Conservation (phyloP, 1,140 invertebrate genomes). For the Orchesella cincta region DNA sequence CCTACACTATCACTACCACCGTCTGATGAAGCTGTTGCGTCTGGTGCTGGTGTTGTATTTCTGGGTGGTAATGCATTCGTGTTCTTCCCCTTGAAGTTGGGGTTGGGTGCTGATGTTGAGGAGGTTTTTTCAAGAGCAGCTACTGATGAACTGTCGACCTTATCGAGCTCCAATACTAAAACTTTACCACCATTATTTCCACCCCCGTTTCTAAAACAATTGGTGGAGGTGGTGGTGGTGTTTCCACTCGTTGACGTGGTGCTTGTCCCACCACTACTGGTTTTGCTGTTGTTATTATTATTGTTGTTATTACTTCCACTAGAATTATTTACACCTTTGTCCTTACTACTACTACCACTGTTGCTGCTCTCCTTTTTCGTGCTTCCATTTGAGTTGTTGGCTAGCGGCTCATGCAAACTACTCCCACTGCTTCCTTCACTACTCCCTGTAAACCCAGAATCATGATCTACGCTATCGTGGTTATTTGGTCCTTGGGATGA, state of each 20-base stretch:
- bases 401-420: neutral
- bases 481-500: neutral
- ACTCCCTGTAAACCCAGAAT: slow-evolving; percentile 49
- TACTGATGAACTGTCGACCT: neutral
- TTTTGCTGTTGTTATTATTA: neutral
- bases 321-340: neutral
- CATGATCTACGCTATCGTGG: slow-evolving; percentile 26
- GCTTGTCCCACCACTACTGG: neutral
- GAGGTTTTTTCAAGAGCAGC: neutral
- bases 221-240: too few relatives aligned
- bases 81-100: neutral
- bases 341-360: neutral
- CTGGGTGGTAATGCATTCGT: neutral
- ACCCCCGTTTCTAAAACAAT: neutral
- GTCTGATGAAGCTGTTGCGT: neutral
- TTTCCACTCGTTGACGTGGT: too few relatives aligned
- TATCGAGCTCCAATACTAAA: neutral
- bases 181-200: neutral
- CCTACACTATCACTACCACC: neutral
- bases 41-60: neutral
- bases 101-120: neutral
- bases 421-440: slow-evolving; percentile 42
- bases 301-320: neutral
- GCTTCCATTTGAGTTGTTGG: neutral
- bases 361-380: neutral